These are phyloP conservation scores for Drosophila littoralis DNA, from an alignment of 1,140 invertebrate genomes.

Conservation along the genomic window DNA sequence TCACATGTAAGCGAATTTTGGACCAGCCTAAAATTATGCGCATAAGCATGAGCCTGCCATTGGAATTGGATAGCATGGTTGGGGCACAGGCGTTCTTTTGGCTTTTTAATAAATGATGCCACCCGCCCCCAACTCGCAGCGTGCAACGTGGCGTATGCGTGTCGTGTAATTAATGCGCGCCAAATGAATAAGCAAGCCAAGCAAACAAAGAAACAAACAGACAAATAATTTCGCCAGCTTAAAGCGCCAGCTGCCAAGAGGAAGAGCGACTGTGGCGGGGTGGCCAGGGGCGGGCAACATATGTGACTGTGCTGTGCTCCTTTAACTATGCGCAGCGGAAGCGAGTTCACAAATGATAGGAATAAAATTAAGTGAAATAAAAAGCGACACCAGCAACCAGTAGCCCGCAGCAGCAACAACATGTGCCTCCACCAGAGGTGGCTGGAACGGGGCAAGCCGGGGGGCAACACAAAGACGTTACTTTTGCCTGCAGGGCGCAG, in stretches of 20 bases:
- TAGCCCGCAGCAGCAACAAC: background rate
- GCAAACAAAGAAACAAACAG: constrained; percentile 46
- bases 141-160: constrained; percentile 51
- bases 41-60: constrained; percentile 33
- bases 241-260: background rate
- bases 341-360: constrained; percentile 25
- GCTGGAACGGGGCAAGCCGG: background rate
- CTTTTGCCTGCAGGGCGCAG: background rate
- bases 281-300: constrained; percentile 20
- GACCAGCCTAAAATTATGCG: constrained; percentile 48
- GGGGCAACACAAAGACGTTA: constrained; percentile 36
- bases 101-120: constrained; percentile 75
- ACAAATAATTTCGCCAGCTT: constrained; percentile 60
- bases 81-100: constrained; percentile 41
- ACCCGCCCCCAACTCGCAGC: background rate
- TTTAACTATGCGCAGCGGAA: background rate
- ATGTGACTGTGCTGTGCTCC: constrained; percentile 46
- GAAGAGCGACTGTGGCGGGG: too few species aligned
- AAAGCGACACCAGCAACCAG: constrained; percentile 19
- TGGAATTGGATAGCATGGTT: background rate
- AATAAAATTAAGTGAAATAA: constrained; percentile 52
- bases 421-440: constrained; percentile 4
- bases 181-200: constrained; percentile 71
- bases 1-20: constrained; percentile 42
- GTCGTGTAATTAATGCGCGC: constrained; percentile 79